Evolutionary conservation across 2,888 invertebrate genomes (phyloP).

Genomic region (Branchellion lobata): DNA sequence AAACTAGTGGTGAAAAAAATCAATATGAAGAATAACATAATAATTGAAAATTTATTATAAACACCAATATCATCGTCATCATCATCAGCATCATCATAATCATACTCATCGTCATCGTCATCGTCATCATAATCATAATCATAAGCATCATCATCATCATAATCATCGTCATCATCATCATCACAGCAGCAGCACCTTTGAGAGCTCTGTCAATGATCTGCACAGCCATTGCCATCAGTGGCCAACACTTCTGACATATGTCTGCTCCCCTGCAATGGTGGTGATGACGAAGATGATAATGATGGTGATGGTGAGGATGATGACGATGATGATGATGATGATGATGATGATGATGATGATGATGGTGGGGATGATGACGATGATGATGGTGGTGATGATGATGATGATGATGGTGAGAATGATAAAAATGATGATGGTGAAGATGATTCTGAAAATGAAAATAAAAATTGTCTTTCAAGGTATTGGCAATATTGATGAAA

Average conservation of each 20-base stretch:
- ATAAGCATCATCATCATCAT: not conserved
- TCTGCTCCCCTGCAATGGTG: conserved; percentile 70
- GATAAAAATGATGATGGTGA: not conserved
- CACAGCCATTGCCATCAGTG: conserved; percentile 88
- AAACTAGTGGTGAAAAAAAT: too few relatives aligned
- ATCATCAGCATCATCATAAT: too few relatives aligned
- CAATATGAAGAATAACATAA: too few relatives aligned
- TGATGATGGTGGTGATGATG: not conserved
- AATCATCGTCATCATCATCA: not conserved
- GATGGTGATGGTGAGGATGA: not conserved
- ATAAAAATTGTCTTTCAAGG: too few relatives aligned
- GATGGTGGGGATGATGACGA: conserved; percentile 3
- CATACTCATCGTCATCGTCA: too few relatives aligned
- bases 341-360: conserved; percentile 17
- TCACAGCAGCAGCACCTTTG: conserved; percentile 66
- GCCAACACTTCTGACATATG: conserved; percentile 94
- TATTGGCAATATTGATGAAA: too few relatives aligned
- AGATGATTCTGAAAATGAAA: too few relatives aligned
- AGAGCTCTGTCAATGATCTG: conserved; percentile 82
- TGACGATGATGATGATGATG: not conserved
- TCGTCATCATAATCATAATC: conserved; percentile 2
- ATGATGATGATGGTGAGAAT: too few relatives aligned
- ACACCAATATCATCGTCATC: too few relatives aligned
- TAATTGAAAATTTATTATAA: too few relatives aligned
- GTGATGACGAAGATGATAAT: not conserved